Evolutionary conservation across 2,888 invertebrate species (phyloP), one percentile per base, ranked within the genome.

Genomic region (Syritta pipiens): DNA sequence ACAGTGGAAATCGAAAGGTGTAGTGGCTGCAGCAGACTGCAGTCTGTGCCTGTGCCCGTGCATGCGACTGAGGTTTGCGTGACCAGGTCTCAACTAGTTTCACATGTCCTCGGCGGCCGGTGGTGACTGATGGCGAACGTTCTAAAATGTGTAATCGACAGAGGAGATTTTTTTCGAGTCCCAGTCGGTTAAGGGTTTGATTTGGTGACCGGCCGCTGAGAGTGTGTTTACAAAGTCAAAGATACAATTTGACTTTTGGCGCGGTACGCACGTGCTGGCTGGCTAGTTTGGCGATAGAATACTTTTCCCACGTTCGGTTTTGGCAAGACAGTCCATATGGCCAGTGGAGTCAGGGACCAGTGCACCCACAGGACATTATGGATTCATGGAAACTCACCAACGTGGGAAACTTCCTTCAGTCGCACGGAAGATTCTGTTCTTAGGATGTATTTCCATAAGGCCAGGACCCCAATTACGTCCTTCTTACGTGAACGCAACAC

Each of bases 1-100:
- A 69, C 53, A 75, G 67, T 81, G 68, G 63, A 75, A 81, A 81
- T 81, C 63, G 81, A 81, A 81, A 81, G 81, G 81, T 81, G 81
- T 79, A 76, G 57, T 69, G 7, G 63, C 14, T 57, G 42, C 32
- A 17, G 24, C 10, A 24, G 28, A 59, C 46, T 62, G 53, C 65
- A 32, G 32, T 42, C 40, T 37, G 62, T 20, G n/a, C 37, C 6
- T n/a, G n/a, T n/a, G n/a, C n/a, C n/a, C n/a, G n/a, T n/a, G 42
- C 55, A 67, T 57, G 46, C 68, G 59, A 12, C 63, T 65, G 67
- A 74, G 67, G 63, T 51, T 81, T 81, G 81, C 81, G 81, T 81
- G 81, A 81, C 81, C 57, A 62, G 42, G 46, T 57, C 57, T 81
- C 63, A 81, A 81, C 81, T 81, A 63, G 81, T 81, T 81, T 75